phyloP scores from a whole-genome alignment of 2,113 vertebrate genomes.

The Tragulus kanchil region DNA sequence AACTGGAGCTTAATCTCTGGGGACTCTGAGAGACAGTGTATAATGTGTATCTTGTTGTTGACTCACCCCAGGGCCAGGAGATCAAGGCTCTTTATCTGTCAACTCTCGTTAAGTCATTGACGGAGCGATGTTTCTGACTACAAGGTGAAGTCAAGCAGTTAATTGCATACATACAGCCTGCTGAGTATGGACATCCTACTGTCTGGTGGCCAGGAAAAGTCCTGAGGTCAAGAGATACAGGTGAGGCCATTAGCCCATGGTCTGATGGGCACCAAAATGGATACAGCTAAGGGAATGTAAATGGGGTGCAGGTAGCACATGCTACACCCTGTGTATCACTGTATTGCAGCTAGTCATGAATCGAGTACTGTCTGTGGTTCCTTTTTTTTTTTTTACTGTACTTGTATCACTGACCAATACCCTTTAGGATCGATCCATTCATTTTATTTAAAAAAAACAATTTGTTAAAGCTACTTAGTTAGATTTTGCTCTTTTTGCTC shows the following conservation, averaged over 20 bases:
- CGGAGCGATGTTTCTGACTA: neutral
- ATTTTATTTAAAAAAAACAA: constrained; percentile 14
- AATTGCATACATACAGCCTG: neutral
- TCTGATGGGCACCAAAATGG: neutral
- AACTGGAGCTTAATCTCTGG: neutral
- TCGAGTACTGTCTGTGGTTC: neutral
- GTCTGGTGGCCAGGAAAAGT: neutral
- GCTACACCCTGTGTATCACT: too few species aligned
- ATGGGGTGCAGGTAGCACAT: neutral
- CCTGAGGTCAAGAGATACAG: neutral
- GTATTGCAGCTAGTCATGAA: neutral
- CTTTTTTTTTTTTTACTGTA: neutral
- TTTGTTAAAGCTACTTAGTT: neutral
- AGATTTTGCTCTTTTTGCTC: constrained; percentile 9
- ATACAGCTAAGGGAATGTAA: neutral
- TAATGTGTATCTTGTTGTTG: neutral
- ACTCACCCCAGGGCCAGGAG: neutral
- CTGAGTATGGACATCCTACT: neutral
- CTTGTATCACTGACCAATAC: neutral
- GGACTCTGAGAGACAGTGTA: neutral
- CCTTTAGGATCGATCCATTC: neutral
- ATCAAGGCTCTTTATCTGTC: neutral
- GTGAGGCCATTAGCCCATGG: neutral
- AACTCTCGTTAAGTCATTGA: neutral
- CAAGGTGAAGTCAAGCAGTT: neutral